Evolutionary conservation across 2,888 invertebrate species (phyloP).

Genomic region (Trypoxylon attenuatum): DNA sequence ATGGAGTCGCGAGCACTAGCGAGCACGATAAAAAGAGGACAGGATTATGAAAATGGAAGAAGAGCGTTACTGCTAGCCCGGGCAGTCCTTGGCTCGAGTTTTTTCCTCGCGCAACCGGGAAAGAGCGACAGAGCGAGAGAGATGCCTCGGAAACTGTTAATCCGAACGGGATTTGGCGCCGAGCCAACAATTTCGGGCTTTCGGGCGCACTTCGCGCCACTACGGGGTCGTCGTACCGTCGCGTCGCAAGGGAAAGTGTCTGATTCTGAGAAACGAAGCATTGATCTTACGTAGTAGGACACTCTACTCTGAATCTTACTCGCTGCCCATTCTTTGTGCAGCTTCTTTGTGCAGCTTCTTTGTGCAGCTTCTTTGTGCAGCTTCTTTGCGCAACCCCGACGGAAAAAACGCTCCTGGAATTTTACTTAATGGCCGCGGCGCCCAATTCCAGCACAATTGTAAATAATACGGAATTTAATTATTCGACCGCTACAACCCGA

Average conservation of each 20-base stretch:
- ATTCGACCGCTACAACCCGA: constrained; percentile 21
- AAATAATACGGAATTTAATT: constrained; percentile 48
- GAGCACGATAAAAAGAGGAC: constrained; percentile 5
- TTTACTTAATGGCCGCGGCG: constrained; percentile 2
- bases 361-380: no score
- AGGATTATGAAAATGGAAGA: constrained; percentile 27
- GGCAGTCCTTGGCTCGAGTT: no score
- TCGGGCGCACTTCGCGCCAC: no score
- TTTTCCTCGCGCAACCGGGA: no score
- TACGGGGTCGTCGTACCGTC: no score
- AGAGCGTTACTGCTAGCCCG: no score
- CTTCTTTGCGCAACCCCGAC: no score
- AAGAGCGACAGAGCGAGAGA: no score
- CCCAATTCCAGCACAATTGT: constrained; percentile 11
- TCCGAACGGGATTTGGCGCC: constrained; percentile 47
- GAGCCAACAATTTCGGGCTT: constrained; percentile 47
- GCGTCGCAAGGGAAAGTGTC: constrained; percentile 14
- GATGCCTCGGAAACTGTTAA: constrained; percentile 61
- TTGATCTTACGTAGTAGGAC: no score
- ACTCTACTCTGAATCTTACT: no score
- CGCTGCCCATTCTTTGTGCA: no score
- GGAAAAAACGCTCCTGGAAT: neutral
- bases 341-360: no score
- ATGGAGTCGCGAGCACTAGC: neutral
- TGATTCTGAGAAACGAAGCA: neutral